phyloP scores from a whole-genome alignment of 2,797 vertebrate species.

The Takifugu ocellatus region DNA sequence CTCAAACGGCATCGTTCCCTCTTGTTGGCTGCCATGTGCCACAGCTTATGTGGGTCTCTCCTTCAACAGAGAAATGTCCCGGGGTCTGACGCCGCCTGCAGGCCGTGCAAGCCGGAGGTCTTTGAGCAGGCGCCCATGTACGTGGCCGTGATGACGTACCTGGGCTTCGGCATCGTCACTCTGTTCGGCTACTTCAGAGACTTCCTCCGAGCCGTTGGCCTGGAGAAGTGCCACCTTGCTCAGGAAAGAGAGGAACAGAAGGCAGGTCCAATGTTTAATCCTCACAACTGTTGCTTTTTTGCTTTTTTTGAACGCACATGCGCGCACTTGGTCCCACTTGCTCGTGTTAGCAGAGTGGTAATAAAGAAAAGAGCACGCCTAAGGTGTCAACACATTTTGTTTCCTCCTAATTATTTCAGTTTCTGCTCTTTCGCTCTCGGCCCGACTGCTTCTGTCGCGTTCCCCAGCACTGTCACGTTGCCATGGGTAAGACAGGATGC shows the following conservation, averaged over 20 bases:
- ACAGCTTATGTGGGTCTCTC: conserved; percentile 32
- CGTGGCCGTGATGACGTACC: conserved; percentile 86
- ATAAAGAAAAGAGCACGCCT: conserved; percentile 18
- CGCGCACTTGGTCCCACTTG: neutral
- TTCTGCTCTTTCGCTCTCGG: conserved; percentile 40
- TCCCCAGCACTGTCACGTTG: conserved; percentile 51
- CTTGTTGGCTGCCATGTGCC: conserved; percentile 24
- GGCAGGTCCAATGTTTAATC: conserved; percentile 66
- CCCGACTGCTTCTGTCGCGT: conserved; percentile 30
- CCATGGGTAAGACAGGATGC: conserved; percentile 64
- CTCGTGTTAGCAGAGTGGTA: conserved; percentile 15
- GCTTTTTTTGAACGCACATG: conserved; percentile 12
- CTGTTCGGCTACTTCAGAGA: conserved; percentile 93
- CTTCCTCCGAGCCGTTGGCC: conserved; percentile 86
- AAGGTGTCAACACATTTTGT: conserved; percentile 44
- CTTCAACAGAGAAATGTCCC: conserved; percentile 79
- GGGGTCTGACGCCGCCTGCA: conserved; percentile 47
- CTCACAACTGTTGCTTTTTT: conserved; percentile 24
- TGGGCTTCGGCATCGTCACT: conserved; percentile 87
- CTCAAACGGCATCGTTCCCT: conserved; percentile 25
- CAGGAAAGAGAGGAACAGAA: conserved; percentile 87
- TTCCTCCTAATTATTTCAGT: conserved; percentile 53
- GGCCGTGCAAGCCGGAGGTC: conserved; percentile 70
- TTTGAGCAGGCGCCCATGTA: conserved; percentile 90
- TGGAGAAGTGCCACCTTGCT: conserved; percentile 86